These are phyloP conservation scores for Aeoliscus strigatus DNA, from an alignment of 2,797 vertebrate genomes.

Conservation along the genomic window DNA sequence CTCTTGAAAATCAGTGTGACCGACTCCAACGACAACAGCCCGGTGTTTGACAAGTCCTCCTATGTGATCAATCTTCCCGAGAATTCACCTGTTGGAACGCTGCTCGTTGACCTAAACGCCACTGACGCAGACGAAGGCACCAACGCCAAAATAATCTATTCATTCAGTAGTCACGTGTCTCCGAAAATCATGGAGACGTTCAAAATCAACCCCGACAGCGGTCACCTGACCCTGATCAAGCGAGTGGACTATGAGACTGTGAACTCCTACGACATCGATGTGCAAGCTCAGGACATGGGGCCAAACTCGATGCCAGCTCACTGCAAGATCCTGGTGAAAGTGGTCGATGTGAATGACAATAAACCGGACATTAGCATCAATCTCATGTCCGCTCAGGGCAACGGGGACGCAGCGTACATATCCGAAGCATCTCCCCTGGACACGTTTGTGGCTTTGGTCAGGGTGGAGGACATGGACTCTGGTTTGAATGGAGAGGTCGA, in stretches of 20 bases:
- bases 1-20: constrained; percentile 96
- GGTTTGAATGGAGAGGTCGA: constrained; percentile 95
- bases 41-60: constrained; percentile 91
- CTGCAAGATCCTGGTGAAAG: constrained; percentile 95
- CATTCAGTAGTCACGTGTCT: constrained; percentile 92
- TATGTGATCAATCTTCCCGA: constrained; percentile 92
- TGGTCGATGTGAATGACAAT: constrained; percentile 96
- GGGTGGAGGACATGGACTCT: constrained; percentile 94
- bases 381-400: constrained; percentile 96
- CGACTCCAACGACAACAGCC: constrained; percentile 99
- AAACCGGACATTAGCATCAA: constrained; percentile 92
- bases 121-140: constrained; percentile 94
- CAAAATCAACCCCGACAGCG: constrained; percentile 92
- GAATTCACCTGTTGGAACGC: constrained; percentile 86
- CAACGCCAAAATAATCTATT: constrained; percentile 93
- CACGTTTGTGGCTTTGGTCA: constrained; percentile 92
- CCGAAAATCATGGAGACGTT: constrained; percentile 94
- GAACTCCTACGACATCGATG: constrained; percentile 77
- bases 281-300: constrained; percentile 93
- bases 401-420: constrained; percentile 93
- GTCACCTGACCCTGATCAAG: constrained; percentile 87
- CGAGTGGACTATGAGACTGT: constrained; percentile 93
- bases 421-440: constrained; percentile 95
- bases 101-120: constrained; percentile 93
- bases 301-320: constrained; percentile 97